These are phyloP conservation scores for Drosophila parthenogenetica DNA, from an alignment of 2,888 invertebrate species.

Conservation along the genomic window DNA sequence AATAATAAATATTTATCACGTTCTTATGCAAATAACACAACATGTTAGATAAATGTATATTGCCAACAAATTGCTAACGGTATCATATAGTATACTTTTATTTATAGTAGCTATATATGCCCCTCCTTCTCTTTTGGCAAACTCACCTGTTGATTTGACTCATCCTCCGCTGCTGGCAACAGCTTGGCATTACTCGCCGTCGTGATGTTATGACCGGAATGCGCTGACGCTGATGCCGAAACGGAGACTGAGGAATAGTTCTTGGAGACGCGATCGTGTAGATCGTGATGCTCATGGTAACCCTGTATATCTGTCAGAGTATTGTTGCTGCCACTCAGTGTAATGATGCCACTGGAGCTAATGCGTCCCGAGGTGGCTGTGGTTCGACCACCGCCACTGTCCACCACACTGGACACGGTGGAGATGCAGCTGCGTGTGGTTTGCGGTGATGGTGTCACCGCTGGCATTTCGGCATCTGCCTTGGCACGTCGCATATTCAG, in stretches of 20 bases:
- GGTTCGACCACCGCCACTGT: slow-evolving; percentile 77
- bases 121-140: background rate
- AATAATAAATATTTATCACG: slow-evolving; percentile 15
- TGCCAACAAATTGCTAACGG: slow-evolving; percentile 6
- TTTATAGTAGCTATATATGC: slow-evolving; percentile 2
- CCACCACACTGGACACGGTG: slow-evolving; percentile 78
- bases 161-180: slow-evolving; percentile 82
- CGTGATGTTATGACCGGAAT: slow-evolving; percentile 79
- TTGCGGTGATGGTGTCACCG: slow-evolving; percentile 82
- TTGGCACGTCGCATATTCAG: slow-evolving; percentile 78
- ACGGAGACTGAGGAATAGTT: slow-evolving; percentile 72
- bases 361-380: slow-evolving; percentile 83
- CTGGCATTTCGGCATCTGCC: slow-evolving; percentile 64
- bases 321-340: slow-evolving; percentile 83
- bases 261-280: slow-evolving; percentile 73
- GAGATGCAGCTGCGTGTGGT: slow-evolving; percentile 82
- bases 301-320: slow-evolving; percentile 83
- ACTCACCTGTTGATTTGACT: slow-evolving; percentile 84
- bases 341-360: slow-evolving; percentile 81
- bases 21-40: slow-evolving; percentile 3
- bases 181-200: slow-evolving; percentile 84
- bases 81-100: background rate
- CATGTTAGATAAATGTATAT: slow-evolving; percentile 12
- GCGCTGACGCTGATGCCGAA: slow-evolving; percentile 62
- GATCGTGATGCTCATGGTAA: slow-evolving; percentile 68